Evolutionary conservation across 2,113 vertebrate species (phyloP).

Genomic region (Percina caprodes): DNA sequence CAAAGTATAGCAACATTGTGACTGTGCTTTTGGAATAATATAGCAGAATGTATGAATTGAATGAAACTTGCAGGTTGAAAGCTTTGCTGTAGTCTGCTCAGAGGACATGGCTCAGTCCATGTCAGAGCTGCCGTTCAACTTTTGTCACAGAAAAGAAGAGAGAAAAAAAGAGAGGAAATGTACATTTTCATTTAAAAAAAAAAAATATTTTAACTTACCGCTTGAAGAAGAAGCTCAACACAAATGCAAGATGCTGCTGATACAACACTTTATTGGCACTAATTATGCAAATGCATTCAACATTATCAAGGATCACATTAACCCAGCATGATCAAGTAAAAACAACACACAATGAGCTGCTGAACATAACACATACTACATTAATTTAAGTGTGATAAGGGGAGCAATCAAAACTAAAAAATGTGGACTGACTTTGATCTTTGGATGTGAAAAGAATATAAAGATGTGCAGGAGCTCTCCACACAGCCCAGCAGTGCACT

Average conservation of each 20-base stretch:
- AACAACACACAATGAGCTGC: conserved; percentile 39
- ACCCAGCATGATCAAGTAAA: conserved; percentile 6
- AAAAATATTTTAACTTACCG: background rate
- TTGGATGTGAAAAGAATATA: conserved; percentile 29
- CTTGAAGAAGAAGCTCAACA: conserved; percentile 7
- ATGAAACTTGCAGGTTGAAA: background rate
- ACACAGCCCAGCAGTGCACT: background rate
- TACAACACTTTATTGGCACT: conserved; percentile 12
- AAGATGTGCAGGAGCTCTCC: conserved; percentile 15
- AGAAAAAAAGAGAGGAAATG: background rate
- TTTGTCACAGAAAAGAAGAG: background rate
- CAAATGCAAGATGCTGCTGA: conserved; percentile 7
- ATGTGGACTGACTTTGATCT: conserved; percentile 47
- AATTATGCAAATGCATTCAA: conserved; percentile 59
- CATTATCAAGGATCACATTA: conserved; percentile 47
- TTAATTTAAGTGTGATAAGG: conserved; percentile 35
- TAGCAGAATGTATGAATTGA: background rate
- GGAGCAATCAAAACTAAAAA: conserved; percentile 24
- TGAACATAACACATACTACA: conserved; percentile 18
- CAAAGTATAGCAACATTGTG: background rate
- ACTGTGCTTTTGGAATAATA: background rate
- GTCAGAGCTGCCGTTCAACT: background rate
- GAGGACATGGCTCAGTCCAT: background rate
- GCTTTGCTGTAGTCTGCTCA: background rate
- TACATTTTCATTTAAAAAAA: background rate